phyloP scores from a whole-genome alignment of 2,113 vertebrate species.

The Anser brachyrhynchus region DNA sequence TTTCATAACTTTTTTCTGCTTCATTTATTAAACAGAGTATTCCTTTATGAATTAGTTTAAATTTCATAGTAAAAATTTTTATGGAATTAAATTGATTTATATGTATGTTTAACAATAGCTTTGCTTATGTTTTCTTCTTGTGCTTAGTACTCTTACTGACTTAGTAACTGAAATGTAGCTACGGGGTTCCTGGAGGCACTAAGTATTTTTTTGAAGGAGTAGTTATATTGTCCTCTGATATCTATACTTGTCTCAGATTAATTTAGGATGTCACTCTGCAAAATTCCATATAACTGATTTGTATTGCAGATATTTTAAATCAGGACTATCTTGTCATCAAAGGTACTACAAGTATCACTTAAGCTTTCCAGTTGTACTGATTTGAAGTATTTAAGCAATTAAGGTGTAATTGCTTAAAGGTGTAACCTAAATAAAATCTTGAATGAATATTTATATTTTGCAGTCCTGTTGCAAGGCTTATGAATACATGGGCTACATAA shows the following conservation, averaged over 20 bases:
- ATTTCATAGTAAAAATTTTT: neutral
- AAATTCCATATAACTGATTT: neutral
- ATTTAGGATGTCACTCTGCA: neutral
- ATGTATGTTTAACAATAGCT: neutral
- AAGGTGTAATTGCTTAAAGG: neutral
- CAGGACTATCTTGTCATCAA: neutral
- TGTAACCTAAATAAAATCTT: neutral
- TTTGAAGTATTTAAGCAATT: neutral
- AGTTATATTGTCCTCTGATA: neutral
- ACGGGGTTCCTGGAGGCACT: neutral
- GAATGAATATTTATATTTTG: constrained; percentile 23
- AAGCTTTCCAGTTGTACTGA: neutral
- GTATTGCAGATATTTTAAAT: neutral
- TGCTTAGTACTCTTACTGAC: neutral
- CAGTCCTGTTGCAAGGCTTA: constrained; percentile 98
- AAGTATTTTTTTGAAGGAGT: neutral
- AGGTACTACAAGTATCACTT: neutral
- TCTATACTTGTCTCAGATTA: neutral
- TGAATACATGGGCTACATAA: constrained; percentile 97
- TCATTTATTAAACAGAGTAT: neutral
- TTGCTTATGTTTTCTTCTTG: neutral
- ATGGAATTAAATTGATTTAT: neutral
- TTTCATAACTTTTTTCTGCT: neutral
- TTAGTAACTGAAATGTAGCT: neutral
- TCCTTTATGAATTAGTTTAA: neutral